These are phyloP conservation scores for Grus americana DNA, from an alignment of 2,113 vertebrate genomes.

Conservation along the genomic window DNA sequence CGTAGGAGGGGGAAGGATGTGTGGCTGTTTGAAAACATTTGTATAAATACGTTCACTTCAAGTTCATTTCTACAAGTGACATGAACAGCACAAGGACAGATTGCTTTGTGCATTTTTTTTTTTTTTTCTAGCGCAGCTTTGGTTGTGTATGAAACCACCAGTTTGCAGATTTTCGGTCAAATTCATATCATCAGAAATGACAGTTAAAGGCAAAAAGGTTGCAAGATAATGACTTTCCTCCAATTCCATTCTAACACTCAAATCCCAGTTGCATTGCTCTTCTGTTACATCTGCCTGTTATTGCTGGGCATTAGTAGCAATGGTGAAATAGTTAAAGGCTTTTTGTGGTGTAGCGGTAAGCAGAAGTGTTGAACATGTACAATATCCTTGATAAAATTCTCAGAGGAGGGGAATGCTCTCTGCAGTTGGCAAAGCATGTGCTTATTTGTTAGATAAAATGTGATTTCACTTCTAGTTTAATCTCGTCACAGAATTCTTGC, in stretches of 20 bases:
- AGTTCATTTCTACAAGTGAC: neutral
- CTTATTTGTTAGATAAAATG: conserved; percentile 10
- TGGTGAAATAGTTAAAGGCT: neutral
- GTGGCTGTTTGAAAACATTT: neutral
- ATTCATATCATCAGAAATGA: neutral
- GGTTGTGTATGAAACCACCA: neutral
- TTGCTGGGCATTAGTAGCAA: neutral
- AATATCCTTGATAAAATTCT: conserved; percentile 21
- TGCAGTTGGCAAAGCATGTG: neutral
- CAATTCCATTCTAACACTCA: neutral
- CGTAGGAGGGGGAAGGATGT: neutral
- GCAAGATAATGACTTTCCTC: neutral
- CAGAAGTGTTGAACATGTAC: neutral
- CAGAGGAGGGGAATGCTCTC: neutral
- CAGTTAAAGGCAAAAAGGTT: neutral
- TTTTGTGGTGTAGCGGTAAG: neutral
- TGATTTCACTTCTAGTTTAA: conserved; percentile 22
- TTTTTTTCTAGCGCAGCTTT: neutral
- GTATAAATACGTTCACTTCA: neutral
- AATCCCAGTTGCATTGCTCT: neutral
- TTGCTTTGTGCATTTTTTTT: neutral
- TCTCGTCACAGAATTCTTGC: neutral
- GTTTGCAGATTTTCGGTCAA: neutral
- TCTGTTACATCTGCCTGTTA: neutral
- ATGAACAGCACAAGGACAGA: neutral